Percentiles rank a stretch among this genome's conserved stretches.
Evolutionary conservation across 2,797 vertebrate genomes (phyloP).

Genomic region (Smutsia gigantea): DNA sequence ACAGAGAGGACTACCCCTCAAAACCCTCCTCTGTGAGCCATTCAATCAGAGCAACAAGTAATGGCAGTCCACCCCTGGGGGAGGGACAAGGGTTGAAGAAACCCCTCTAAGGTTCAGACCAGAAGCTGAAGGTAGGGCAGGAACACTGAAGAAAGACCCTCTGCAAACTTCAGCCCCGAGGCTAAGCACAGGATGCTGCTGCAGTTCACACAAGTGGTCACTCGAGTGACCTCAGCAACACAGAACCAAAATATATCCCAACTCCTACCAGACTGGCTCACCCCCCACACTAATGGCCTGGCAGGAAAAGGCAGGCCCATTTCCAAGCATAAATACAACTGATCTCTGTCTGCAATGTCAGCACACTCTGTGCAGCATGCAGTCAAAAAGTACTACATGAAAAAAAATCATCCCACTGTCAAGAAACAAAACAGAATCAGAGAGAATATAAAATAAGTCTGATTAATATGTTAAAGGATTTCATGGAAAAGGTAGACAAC

Average conservation of each 20-base stretch:
- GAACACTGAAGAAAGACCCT: not conserved
- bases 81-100: not conserved
- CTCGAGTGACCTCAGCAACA: not conserved
- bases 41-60: not conserved
- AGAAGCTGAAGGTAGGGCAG: not conserved
- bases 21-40: not conserved
- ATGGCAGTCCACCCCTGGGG: not conserved
- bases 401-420: not conserved
- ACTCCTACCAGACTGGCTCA: fast-evolving
- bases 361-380: not conserved
- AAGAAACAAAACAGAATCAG: not conserved
- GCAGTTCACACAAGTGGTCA: fast-evolving
- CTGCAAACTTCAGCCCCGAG: not conserved
- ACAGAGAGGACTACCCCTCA: fast-evolving
- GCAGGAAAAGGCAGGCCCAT: not conserved
- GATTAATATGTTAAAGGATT: not conserved
- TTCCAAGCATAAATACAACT: not conserved
- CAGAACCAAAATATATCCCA: not conserved
- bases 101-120: not conserved
- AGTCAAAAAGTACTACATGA: not conserved
- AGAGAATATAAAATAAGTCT: not conserved
- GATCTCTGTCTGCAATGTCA: not conserved
- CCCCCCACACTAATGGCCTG: not conserved
- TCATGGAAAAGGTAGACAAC: not conserved
- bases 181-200: fast-evolving